Evolutionary conservation across 2,113 vertebrate species (phyloP).

Genomic region (Xenopus laevis): DNA sequence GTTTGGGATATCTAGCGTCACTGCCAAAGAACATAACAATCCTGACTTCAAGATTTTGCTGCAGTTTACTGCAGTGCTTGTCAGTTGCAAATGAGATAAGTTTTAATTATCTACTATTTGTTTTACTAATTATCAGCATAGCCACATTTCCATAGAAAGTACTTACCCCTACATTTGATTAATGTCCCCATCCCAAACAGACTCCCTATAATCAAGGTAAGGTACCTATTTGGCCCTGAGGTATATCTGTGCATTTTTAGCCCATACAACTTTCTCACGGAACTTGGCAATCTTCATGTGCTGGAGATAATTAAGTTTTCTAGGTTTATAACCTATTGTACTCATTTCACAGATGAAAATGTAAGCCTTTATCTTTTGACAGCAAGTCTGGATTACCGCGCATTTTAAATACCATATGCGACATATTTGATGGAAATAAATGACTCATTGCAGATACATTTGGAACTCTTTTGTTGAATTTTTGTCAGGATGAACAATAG

Average conservation of each 20-base stretch:
- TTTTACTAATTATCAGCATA: background rate
- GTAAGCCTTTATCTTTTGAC: constrained; percentile 62
- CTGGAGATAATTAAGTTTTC: constrained; percentile 55
- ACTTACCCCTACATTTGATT: background rate
- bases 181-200: background rate
- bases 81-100: no score
- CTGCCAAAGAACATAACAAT: no score
- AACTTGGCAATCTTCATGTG: constrained; percentile 31
- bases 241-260: no score
- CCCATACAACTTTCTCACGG: background rate
- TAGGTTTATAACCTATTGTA: constrained; percentile 57
- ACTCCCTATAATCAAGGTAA: constrained; percentile 7
- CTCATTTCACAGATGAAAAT: constrained; percentile 57
- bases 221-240: background rate
- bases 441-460: constrained; percentile 56
- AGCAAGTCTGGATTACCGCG: constrained; percentile 57
- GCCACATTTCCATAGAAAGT: background rate
- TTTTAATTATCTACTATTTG: background rate
- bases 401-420: constrained; percentile 54
- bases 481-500: constrained; percentile 47
- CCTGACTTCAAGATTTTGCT: no score
- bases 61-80: no score
- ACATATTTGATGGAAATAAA: constrained; percentile 56
- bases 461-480: constrained; percentile 54
- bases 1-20: no score